Percentiles rank a stretch among this genome's conserved stretches.
phyloP scores from a whole-genome alignment of 1,140 invertebrate species.

The Cheumatopsyche charites region DNA sequence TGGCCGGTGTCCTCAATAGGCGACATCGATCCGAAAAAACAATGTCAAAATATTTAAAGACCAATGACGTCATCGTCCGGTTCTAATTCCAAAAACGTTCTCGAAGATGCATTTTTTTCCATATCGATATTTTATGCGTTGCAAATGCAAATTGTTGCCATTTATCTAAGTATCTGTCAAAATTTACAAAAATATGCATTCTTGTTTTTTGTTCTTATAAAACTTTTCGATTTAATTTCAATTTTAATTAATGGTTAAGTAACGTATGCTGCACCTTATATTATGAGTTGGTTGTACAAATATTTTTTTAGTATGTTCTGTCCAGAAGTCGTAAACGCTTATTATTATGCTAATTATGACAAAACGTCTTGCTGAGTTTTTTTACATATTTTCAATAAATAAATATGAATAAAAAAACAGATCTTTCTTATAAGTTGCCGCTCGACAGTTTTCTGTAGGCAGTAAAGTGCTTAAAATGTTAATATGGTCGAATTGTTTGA shows the following conservation, averaged over 20 bases:
- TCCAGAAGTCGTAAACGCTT: slow-evolving; percentile 12
- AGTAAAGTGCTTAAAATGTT: slow-evolving; percentile 10
- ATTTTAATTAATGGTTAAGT: too few relatives aligned
- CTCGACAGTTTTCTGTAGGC: neutral
- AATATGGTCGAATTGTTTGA: slow-evolving; percentile 15
- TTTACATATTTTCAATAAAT: too few relatives aligned
- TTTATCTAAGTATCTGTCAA: neutral
- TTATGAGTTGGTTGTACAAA: too few relatives aligned
- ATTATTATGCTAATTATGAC: slow-evolving; percentile 8
- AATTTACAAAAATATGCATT: too few relatives aligned
- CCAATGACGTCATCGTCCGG: slow-evolving; percentile 16
- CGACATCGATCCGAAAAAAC: neutral
- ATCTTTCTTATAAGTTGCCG: too few relatives aligned
- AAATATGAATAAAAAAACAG: too few relatives aligned
- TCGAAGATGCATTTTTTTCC: neutral
- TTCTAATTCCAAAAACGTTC: neutral
- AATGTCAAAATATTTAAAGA: slow-evolving; percentile 19
- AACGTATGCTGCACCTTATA: too few relatives aligned
- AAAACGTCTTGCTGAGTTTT: neutral
- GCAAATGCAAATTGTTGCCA: slow-evolving; percentile 5
- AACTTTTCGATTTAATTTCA: too few relatives aligned
- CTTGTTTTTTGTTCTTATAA: too few relatives aligned
- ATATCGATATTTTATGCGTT: neutral
- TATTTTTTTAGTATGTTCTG: neutral
- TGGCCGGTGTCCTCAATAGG: slow-evolving; percentile 18